phyloP scores from a whole-genome alignment of 2,113 vertebrate species.

The Ceyx melanurus region DNA sequence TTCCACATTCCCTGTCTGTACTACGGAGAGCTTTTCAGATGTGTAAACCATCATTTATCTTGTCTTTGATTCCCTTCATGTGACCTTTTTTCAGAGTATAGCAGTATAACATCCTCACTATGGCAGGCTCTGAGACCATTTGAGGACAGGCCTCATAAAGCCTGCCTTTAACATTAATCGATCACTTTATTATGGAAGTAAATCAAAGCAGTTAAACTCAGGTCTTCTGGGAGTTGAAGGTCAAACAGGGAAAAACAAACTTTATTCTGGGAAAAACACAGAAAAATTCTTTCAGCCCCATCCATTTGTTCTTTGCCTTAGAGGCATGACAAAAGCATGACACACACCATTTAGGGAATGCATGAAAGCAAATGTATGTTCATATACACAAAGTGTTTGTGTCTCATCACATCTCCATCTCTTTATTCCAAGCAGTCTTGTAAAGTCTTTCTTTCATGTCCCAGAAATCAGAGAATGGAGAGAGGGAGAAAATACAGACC shows the following conservation, averaged over 20 bases:
- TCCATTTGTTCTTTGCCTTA: background rate
- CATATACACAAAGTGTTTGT: background rate
- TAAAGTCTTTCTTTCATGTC: background rate
- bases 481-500: background rate
- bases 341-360: background rate
- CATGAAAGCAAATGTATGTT: background rate
- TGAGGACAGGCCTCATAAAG: slow-evolving; percentile 67
- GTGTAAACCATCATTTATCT: slow-evolving; percentile 66
- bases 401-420: background rate
- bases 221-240: slow-evolving; percentile 61
- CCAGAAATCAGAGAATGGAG: background rate
- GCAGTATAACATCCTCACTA: slow-evolving; percentile 55
- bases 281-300: slow-evolving; percentile 17
- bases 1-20: slow-evolving; percentile 38
- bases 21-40: slow-evolving; percentile 40
- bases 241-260: slow-evolving; percentile 52
- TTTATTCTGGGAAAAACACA: slow-evolving; percentile 40
- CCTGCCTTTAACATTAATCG: slow-evolving; percentile 65
- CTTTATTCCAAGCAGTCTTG: background rate
- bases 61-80: slow-evolving; percentile 66
- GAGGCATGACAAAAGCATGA: background rate
- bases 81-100: slow-evolving; percentile 63
- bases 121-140: slow-evolving; percentile 6
- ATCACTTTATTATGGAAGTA: slow-evolving; percentile 70
- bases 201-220: slow-evolving; percentile 65